A percentile compares a stretch with the other conserved stretches of the same genome.
Evolutionary conservation across 2,888 invertebrate species (phyloP).

Genomic region (Polydrusus pterygomalis): DNA sequence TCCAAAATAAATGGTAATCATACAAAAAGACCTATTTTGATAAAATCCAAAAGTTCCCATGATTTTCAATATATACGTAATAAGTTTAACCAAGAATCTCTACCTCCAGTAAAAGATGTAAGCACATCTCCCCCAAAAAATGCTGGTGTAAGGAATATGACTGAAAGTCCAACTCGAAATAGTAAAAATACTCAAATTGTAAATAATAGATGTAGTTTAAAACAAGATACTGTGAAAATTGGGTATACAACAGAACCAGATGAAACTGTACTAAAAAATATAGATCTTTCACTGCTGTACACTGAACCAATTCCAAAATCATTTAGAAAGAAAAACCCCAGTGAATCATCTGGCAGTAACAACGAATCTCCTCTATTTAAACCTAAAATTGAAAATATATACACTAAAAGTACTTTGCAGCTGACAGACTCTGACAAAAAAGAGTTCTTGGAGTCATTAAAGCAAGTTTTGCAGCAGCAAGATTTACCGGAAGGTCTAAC

Average conservation of each 20-base stretch:
- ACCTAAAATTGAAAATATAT: conserved; percentile 57
- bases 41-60: conserved; percentile 64
- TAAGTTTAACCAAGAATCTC: conserved; percentile 61
- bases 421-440: conserved; percentile 55
- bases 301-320: conserved; percentile 68
- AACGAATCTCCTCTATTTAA: conserved; percentile 43
- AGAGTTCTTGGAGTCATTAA: conserved; percentile 45
- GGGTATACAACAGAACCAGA: background rate
- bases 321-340: conserved; percentile 59
- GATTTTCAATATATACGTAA: conserved; percentile 65
- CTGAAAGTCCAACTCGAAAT: background rate
- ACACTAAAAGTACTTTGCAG: conserved; percentile 64
- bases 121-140: conserved; percentile 23
- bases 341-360: conserved; percentile 39
- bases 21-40: conserved; percentile 57
- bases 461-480: conserved; percentile 44
- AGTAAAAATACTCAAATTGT: background rate
- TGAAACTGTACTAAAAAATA: conserved; percentile 51
- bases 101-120: conserved; percentile 36
- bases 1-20: background rate
- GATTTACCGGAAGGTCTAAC: conserved; percentile 65
- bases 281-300: conserved; percentile 63
- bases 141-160: background rate
- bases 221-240: background rate
- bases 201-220: background rate